Percentiles rank a stretch among this genome's conserved stretches.
phyloP scores from a whole-genome alignment of 2,888 invertebrate genomes.

The Drosophila barbarae region DNA sequence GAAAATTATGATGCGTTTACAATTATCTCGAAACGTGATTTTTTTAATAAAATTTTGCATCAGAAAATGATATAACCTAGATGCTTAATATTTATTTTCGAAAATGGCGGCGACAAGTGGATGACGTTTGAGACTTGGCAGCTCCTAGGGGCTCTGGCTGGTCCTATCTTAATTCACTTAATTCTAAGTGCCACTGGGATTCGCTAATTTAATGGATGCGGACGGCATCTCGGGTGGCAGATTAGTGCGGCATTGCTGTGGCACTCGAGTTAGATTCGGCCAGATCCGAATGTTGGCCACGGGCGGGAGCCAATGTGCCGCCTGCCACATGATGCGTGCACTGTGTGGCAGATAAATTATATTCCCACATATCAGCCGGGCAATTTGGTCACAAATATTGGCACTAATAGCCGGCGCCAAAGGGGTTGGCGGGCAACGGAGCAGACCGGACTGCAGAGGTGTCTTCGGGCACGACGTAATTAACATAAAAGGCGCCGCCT shows the following conservation, averaged over 20 bases:
- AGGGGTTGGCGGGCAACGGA: constrained; percentile 1
- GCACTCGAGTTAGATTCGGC: constrained; percentile 50
- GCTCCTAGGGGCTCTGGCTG: background rate
- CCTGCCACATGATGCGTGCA: constrained; percentile 55
- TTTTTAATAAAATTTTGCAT: background rate
- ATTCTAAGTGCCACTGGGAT: constrained; percentile 55
- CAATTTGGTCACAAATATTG: constrained; percentile 54
- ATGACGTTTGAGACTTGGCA: constrained; percentile 23
- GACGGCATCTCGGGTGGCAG: constrained; percentile 52
- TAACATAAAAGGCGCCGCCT: constrained; percentile 69
- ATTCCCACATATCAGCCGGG: constrained; percentile 33
- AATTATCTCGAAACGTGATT: background rate
- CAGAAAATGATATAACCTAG: background rate
- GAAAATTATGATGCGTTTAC: background rate
- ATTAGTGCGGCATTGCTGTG: constrained; percentile 43
- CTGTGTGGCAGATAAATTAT: constrained; percentile 66
- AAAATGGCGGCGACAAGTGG: constrained; percentile 30
- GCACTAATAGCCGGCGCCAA: constrained; percentile 44
- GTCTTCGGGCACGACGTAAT: constrained; percentile 39
- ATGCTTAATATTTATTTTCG: constrained; percentile 3
- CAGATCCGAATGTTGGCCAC: constrained; percentile 51
- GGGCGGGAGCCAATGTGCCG: constrained; percentile 47
- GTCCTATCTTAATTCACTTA: constrained; percentile 19
- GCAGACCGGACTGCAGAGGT: constrained; percentile 1
- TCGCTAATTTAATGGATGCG: constrained; percentile 57